Percentiles rank a stretch among this genome's conserved stretches.
Conservation (phyloP, 2,888 invertebrate species). For the Physocephala rufipes region DNA sequence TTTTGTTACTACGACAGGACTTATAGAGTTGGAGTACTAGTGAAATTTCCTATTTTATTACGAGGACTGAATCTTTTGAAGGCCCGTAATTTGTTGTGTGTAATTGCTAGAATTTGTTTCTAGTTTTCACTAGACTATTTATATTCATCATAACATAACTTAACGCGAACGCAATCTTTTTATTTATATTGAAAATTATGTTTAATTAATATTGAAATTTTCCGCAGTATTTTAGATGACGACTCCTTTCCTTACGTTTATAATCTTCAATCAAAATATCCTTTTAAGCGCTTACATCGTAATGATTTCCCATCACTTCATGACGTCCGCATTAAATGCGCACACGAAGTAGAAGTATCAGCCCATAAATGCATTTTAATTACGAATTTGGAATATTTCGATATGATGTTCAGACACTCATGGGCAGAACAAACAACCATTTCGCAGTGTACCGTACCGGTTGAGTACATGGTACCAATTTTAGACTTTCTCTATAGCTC, state of each 20-base stretch:
- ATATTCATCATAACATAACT: no score
- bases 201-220: no score
- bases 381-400: constrained; percentile 85
- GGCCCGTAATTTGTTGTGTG: no score
- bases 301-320: constrained; percentile 68
- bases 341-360: constrained; percentile 67
- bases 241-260: not conserved
- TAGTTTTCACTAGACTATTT: no score
- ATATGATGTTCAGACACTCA: constrained; percentile 81
- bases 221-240: not conserved
- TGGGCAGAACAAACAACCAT: constrained; percentile 69
- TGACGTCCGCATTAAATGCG: constrained; percentile 72
- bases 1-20: no score
- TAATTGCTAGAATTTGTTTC: no score
- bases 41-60: no score
- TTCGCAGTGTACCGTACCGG: constrained; percentile 58
- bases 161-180: no score
- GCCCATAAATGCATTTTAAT: constrained; percentile 86
- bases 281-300: constrained; percentile 66
- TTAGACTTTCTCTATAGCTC: constrained; percentile 82
- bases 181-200: no score
- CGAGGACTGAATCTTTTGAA: no score
- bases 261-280: constrained; percentile 48
- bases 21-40: no score
- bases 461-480: constrained; percentile 70